Conservation (phyloP, 2,888 invertebrate species). For the Thelaira solivaga region DNA sequence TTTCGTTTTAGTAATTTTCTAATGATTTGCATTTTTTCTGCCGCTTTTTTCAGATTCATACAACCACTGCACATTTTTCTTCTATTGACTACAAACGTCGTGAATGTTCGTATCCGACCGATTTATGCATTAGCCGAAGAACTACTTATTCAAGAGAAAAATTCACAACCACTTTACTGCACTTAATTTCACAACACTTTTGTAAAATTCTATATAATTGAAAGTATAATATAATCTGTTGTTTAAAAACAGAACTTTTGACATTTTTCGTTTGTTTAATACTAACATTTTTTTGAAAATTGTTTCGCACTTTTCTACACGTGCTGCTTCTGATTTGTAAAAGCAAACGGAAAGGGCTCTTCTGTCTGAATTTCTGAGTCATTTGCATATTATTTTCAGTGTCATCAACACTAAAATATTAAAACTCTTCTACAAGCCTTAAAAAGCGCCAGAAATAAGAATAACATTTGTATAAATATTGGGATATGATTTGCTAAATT, state of each 20-base stretch:
- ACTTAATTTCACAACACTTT: slow-evolving; percentile 62
- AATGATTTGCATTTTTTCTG: no score
- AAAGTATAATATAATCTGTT: slow-evolving; percentile 49
- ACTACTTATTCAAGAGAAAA: slow-evolving; percentile 27
- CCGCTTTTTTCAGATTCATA: no score
- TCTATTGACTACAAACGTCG: no score
- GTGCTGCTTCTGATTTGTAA: slow-evolving; percentile 77
- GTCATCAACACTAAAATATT: no score
- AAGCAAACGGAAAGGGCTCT: slow-evolving; percentile 77
- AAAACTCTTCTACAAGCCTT: no score
- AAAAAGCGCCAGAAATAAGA: no score
- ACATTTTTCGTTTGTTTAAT: slow-evolving; percentile 65
- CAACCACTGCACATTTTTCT: slow-evolving; percentile 52
- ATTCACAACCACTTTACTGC: slow-evolving; percentile 45
- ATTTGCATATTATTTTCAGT: slow-evolving; percentile 65
- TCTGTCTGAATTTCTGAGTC: slow-evolving; percentile 75
- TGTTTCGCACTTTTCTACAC: slow-evolving; percentile 78
- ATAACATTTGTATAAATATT: no score
- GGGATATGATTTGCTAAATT: no score
- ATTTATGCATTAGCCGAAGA: slow-evolving; percentile 54
- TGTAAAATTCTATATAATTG: slow-evolving; percentile 46
- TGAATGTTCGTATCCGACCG: no score
- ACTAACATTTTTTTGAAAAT: slow-evolving; percentile 77
- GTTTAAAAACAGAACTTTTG: slow-evolving; percentile 42
- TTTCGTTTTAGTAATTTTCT: no score